These are phyloP conservation scores for Callosobruchus maculatus DNA, from an alignment of 2,888 invertebrate genomes.

Conservation along the genomic window DNA sequence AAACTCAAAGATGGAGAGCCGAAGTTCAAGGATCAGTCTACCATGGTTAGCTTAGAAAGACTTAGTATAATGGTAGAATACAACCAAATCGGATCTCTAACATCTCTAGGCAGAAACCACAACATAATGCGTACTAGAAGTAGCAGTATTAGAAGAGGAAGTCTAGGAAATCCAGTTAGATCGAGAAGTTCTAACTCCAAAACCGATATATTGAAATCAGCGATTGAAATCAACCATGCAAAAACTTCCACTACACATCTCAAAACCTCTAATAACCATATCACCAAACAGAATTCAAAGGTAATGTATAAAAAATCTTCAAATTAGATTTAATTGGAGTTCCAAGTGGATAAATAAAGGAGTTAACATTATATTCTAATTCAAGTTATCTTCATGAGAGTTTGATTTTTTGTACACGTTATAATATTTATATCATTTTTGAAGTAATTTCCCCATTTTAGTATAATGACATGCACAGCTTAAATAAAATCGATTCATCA, in stretches of 20 bases:
- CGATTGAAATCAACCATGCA: conserved; percentile 62
- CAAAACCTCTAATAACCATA: conserved; percentile 24
- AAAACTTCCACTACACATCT: conserved; percentile 31
- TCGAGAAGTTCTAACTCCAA: conserved; percentile 56
- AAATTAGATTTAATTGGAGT: no score
- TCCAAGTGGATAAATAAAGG: background rate
- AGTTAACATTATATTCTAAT: no score
- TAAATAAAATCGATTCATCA: no score
- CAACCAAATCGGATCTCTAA: conserved; percentile 72
- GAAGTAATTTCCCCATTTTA: no score
- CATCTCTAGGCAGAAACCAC: conserved; percentile 59
- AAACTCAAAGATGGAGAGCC: conserved; percentile 60
- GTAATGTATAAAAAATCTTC: no score
- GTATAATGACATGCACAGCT: no score
- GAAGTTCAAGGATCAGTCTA: conserved; percentile 64
- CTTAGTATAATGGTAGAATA: conserved; percentile 71
- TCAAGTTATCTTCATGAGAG: no score
- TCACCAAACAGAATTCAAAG: conserved; percentile 24
- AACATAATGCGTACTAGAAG: conserved; percentile 38
- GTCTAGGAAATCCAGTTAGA: conserved; percentile 53
- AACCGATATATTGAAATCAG: conserved; percentile 66
- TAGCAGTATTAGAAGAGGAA: conserved; percentile 53
- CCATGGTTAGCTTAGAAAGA: conserved; percentile 68
- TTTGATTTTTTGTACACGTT: no score
- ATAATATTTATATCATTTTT: no score